Conservation (phyloP, 2,888 invertebrate genomes). For the Omphaloscelis lunosa region DNA sequence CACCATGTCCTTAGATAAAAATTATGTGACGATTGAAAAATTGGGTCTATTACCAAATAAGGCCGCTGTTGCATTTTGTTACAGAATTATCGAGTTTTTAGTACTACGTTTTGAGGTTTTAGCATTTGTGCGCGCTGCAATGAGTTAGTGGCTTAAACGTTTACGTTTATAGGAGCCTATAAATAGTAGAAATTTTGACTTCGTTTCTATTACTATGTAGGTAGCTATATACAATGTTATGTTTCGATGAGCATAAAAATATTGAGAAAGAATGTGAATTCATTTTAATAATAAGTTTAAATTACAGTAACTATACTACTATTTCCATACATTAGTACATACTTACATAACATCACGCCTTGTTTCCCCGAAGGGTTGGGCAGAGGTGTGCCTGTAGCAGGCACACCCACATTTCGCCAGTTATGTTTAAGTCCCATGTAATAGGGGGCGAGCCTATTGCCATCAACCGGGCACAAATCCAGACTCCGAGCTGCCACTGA, state of each 20-base stretch:
- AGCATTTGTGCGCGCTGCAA: neutral
- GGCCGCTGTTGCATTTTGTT: neutral
- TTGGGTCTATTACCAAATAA: neutral
- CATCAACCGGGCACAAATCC: too few relatives aligned
- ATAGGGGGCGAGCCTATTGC: too few relatives aligned
- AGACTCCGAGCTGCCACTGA: too few relatives aligned
- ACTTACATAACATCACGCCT: too few relatives aligned
- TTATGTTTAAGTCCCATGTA: too few relatives aligned
- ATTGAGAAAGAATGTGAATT: neutral
- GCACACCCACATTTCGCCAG: too few relatives aligned
- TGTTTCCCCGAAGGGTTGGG: too few relatives aligned
- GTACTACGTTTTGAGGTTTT: neutral
- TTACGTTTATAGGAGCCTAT: neutral
- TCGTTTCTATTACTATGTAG: neutral
- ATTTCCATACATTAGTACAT: neutral
- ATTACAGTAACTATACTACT: neutral
- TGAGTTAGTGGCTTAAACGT: neutral
- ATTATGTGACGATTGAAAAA: neutral
- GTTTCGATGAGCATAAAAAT: slow-evolving; percentile 12
- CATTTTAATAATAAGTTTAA: neutral
- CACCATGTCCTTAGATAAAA: neutral
- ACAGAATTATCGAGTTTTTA: too few relatives aligned
- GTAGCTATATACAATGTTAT: neutral
- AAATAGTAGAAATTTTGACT: slow-evolving; percentile 6
- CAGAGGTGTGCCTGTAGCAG: too few relatives aligned